Base-by-base conservation (phyloP, 2,888 invertebrate genomes). In the Lasioglossum leucozonium region DNA sequence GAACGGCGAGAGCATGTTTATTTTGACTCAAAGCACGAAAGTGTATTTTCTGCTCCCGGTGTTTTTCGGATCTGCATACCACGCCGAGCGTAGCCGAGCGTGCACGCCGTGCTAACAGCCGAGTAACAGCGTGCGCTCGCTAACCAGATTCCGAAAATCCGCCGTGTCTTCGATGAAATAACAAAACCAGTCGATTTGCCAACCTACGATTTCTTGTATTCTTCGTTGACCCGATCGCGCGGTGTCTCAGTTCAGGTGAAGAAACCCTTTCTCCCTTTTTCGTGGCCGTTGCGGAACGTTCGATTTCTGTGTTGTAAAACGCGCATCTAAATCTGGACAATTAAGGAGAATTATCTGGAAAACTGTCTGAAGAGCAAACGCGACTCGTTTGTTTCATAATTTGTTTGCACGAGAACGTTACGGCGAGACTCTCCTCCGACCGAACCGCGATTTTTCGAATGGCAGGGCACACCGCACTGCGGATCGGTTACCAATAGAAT, bases 1-100 rank as follows among this genome's bases (percentile, higher is more conserved):
- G 77, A 47, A 69, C 65, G 58, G 40, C 47, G 51, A 37, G 51
- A 37, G 30, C 34, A 34, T 84, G 87, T 81, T 86, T 90, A 84
- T 87, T 90, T 89, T 74, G 77, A 85, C 80, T 82, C 69, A 79
- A 84, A 88, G 76, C 81, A 74, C 30, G 22, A 47, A 74, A 81
- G 89, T 89, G 89, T 90, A 90, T 85, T 90, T 89, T 90, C 88
- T 82, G 82, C 83, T 81, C 78, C 73, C 78, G 44, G 77, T 90
- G 86, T 89, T 90, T 85, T 90, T 80, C 77, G 58, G 62, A 78
- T 87, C 82, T 75, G 76, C 84, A 67, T 77, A 77, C 71, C 30
- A 26, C 8, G 18, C 30, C 4, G 77, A 73, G 81, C 16, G n/a
- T 40, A 79, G 16, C 40, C 44, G 82, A 30, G 47, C 40, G 18